A percentile compares a stretch with the other conserved stretches of the same genome.
phyloP scores from a whole-genome alignment of 2,113 vertebrate species.

The Cromileptes altivelis region DNA sequence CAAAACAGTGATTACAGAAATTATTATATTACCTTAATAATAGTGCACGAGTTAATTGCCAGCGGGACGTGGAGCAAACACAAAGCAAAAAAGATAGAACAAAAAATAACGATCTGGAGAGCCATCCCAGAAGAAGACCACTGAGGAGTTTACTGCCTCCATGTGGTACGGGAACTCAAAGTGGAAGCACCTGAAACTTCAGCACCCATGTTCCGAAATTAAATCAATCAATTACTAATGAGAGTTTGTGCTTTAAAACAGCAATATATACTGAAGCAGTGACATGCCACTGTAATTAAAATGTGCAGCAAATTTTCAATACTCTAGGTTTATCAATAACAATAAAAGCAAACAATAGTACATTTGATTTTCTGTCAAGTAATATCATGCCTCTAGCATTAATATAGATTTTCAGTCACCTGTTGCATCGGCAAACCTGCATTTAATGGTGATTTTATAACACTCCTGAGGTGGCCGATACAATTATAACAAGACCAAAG shows the following conservation, averaged over 20 bases:
- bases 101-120: neutral
- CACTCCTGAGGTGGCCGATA: neutral
- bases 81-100: neutral
- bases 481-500: neutral
- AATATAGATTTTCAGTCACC: conserved; percentile 1
- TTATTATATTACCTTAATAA: neutral
- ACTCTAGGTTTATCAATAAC: neutral
- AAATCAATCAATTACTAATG: conserved; percentile 17
- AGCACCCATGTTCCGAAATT: neutral
- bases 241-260: neutral
- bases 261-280: neutral
- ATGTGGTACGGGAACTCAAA: neutral
- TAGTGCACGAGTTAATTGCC: neutral
- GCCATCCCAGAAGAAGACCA: neutral
- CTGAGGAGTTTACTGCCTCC: conserved; percentile 3
- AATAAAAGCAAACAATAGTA: conserved; percentile 13
- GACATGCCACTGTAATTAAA: conserved; percentile 26
- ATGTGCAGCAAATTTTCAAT: neutral
- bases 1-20: conserved; percentile 5
- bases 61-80: conserved; percentile 1
- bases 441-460: neutral
- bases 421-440: neutral
- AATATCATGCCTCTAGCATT: neutral
- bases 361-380: neutral
- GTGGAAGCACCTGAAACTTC: neutral